phyloP scores from a whole-genome alignment of 2,888 invertebrate genomes.

The Papilio gigon region DNA sequence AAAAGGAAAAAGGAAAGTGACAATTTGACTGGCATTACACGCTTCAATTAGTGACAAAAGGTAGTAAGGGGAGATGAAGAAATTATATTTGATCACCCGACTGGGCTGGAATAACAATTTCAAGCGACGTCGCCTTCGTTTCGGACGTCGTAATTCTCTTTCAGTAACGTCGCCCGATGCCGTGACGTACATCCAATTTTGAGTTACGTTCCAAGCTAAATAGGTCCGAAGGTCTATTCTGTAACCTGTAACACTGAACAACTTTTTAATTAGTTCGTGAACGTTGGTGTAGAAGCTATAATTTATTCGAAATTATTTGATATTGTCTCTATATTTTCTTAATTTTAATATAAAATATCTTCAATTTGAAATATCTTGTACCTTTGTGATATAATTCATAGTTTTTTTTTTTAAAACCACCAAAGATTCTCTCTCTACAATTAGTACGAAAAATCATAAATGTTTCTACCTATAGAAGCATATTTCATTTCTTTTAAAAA shows the following conservation, averaged over 20 bases:
- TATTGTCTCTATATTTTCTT: no score
- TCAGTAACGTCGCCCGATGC: constrained; percentile 40
- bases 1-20: constrained; percentile 32
- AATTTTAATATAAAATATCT: no score
- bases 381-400: no score
- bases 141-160: constrained; percentile 39
- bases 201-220: constrained; percentile 45
- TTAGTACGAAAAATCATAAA: no score
- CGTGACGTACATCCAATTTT: constrained; percentile 49
- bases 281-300: no score
- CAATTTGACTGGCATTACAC: constrained; percentile 40
- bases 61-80: constrained; percentile 34
- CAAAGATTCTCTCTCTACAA: no score
- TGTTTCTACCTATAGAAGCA: no score
- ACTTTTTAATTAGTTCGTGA: not conserved
- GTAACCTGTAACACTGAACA: not conserved
- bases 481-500: no score
- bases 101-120: constrained; percentile 37
- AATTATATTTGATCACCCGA: constrained; percentile 39
- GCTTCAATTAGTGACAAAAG: constrained; percentile 32
- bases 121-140: constrained; percentile 25
- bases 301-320: no score
- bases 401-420: no score
- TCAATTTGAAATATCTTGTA: no score
- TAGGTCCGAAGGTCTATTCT: constrained; percentile 43